Conservation (phyloP, 2,113 vertebrate genomes). For the Coptodon bakossiorum region DNA sequence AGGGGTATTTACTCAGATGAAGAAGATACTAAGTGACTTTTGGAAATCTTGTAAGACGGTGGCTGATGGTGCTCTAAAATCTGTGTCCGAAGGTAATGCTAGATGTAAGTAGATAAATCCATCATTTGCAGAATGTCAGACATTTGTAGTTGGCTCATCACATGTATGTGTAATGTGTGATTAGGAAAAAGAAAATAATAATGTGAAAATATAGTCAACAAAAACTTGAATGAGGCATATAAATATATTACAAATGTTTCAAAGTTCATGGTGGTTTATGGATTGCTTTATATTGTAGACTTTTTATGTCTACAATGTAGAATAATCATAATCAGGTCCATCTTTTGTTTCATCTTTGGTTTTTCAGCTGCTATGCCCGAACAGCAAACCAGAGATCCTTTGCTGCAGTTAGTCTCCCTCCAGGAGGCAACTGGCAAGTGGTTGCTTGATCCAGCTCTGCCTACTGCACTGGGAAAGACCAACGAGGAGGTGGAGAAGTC, state of each 20-base stretch:
- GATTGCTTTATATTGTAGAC: neutral
- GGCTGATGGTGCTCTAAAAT: neutral
- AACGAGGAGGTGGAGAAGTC: neutral
- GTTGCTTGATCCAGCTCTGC: neutral
- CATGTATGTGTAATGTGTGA: neutral
- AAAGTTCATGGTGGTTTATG: neutral
- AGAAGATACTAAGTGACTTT: neutral
- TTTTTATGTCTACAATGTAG: neutral
- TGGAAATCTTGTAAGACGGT: neutral
- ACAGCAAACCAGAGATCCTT: neutral
- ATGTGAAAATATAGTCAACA: neutral
- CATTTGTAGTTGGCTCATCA: neutral
- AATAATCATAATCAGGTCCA: neutral
- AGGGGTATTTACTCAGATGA: neutral
- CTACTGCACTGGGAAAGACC: neutral
- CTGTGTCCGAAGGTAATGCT: neutral
- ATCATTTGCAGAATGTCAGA: neutral
- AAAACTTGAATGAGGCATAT: neutral
- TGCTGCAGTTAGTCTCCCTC: neutral
- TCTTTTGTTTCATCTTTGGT: neutral
- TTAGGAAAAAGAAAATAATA: neutral
- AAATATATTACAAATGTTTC: neutral
- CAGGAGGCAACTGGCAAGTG: neutral
- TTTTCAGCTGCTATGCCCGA: neutral
- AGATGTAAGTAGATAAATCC: neutral